phyloP scores from a whole-genome alignment of 2,888 invertebrate species.

The Diplolepis rosae region DNA sequence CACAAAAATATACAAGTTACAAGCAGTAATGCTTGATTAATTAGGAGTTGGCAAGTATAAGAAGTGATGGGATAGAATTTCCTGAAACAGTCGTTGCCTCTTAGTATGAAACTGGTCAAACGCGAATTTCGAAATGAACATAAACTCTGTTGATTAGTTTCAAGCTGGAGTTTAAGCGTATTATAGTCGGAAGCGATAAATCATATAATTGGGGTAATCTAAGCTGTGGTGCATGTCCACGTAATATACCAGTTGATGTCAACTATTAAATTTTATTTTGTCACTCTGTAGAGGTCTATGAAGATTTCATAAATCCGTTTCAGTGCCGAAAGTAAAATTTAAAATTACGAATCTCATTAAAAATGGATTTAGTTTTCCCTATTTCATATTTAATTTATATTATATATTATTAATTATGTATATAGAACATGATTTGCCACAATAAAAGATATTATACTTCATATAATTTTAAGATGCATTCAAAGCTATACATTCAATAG shows the following conservation, averaged over 20 bases:
- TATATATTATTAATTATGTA: neutral
- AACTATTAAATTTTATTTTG: neutral
- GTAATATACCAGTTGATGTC: neutral
- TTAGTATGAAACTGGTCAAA: neutral
- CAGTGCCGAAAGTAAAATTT: neutral
- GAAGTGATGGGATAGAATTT: neutral
- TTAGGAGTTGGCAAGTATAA: neutral
- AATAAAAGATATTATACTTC: neutral
- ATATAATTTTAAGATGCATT: neutral
- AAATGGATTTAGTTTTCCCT: too few relatives aligned
- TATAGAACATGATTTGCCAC: neutral
- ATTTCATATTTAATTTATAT: too few relatives aligned
- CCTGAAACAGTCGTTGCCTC: neutral
- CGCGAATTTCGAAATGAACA: neutral
- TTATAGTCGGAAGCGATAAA: neutral
- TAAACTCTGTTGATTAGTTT: neutral
- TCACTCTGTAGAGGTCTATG: neutral
- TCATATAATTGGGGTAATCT: neutral
- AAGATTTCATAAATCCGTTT: neutral
- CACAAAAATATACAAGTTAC: neutral
- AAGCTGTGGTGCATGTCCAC: neutral
- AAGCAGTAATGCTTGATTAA: neutral
- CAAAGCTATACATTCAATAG: neutral
- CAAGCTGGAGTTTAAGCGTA: neutral
- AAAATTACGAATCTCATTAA: too few relatives aligned